These are phyloP conservation scores for Fratercula arctica DNA, from an alignment of 2,797 vertebrate genomes.

Conservation along the genomic window DNA sequence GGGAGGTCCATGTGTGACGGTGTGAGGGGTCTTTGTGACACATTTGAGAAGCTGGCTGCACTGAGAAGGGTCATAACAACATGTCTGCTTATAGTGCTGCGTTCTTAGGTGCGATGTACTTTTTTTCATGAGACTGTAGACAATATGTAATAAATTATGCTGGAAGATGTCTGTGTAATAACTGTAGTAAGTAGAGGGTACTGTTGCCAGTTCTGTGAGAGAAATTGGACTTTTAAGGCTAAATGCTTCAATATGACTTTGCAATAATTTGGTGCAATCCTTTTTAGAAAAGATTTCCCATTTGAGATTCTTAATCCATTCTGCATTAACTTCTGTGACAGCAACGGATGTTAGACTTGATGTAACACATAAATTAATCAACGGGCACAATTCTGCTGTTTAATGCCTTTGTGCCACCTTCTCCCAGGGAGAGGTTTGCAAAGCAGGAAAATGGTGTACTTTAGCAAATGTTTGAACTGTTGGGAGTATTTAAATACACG, in stretches of 20 bases:
- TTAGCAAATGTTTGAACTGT: background rate
- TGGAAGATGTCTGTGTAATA: background rate
- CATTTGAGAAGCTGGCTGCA: background rate
- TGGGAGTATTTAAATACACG: background rate
- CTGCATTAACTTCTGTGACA: background rate
- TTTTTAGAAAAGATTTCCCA: background rate
- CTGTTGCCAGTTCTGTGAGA: rapidly evolving
- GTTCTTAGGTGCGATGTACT: background rate
- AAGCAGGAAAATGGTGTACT: background rate
- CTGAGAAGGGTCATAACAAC: background rate
- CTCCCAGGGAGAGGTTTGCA: background rate
- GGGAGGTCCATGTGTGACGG: background rate
- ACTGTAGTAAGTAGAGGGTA: background rate
- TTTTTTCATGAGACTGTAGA: background rate
- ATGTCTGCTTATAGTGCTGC: background rate
- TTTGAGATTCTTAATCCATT: background rate
- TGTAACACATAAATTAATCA: background rate
- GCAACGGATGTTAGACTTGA: background rate
- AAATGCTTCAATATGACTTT: background rate
- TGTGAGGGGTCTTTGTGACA: background rate
- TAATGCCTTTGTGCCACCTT: background rate
- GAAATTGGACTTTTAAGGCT: background rate
- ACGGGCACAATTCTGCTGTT: background rate
- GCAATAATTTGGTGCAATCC: background rate
- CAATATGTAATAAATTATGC: background rate